These are phyloP conservation scores for Atractosteus spatula DNA, from an alignment of 2,113 vertebrate species.

Conservation along the genomic window DNA sequence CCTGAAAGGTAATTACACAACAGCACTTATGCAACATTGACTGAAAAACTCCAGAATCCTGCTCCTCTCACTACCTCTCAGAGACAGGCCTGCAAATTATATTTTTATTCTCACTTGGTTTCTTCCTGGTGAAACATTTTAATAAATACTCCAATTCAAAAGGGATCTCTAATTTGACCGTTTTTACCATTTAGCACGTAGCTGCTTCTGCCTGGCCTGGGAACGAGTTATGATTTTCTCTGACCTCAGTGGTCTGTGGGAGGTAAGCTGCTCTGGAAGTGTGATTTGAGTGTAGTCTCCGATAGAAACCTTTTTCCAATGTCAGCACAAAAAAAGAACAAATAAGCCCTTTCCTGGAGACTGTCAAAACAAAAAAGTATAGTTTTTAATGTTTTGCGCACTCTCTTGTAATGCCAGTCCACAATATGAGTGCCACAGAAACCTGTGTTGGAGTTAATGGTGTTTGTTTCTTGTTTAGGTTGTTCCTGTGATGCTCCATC, in stretches of 20 bases:
- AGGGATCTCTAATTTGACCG: not conserved
- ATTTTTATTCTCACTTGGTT: not conserved
- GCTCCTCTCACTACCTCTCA: slow-evolving; percentile 1
- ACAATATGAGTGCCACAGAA: too few relatives aligned
- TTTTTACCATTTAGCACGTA: not conserved
- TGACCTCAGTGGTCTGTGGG: not conserved
- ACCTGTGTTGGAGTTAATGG: not conserved
- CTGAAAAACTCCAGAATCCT: too few relatives aligned
- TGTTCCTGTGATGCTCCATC: slow-evolving; percentile 89
- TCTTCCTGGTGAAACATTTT: slow-evolving; percentile 8
- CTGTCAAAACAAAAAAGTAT: too few relatives aligned
- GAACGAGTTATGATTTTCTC: not conserved
- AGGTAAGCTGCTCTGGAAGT: slow-evolving; percentile 9
- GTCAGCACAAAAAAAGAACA: too few relatives aligned
- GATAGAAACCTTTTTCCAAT: too few relatives aligned
- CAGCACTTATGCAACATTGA: too few relatives aligned
- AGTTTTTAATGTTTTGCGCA: too few relatives aligned
- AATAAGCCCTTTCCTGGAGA: too few relatives aligned
- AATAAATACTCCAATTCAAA: not conserved
- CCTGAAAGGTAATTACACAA: too few relatives aligned
- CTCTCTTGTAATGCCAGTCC: not conserved
- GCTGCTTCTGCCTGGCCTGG: not conserved
- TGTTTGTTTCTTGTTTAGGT: slow-evolving; percentile 64
- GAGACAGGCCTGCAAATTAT: not conserved
- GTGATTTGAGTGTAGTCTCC: too few relatives aligned